Percentiles rank a stretch among this genome's conserved stretches.
Evolutionary conservation across 1,140 invertebrate species (phyloP).

Genomic region (Achroia grisella): DNA sequence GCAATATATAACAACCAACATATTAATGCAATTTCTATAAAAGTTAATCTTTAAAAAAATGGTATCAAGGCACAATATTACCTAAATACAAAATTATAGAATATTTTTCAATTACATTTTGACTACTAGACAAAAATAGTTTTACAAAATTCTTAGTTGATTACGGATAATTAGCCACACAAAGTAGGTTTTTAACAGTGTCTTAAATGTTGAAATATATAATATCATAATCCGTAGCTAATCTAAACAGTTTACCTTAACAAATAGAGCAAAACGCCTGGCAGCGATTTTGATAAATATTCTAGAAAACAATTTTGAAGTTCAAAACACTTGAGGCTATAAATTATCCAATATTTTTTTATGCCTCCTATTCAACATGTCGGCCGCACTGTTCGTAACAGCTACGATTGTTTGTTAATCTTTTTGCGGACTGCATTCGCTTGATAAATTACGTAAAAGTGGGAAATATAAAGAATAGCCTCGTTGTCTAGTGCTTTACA

Average conservation of each 20-base stretch:
- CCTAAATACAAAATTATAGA: too few species aligned
- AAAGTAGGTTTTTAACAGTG: too few species aligned
- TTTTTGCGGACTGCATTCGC: constrained; percentile 11
- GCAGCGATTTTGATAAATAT: background rate
- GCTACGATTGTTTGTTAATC: constrained; percentile 10
- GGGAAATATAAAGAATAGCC: constrained; percentile 11
- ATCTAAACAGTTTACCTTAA: background rate
- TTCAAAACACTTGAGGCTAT: constrained; percentile 3
- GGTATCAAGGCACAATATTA: too few species aligned
- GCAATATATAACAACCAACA: too few species aligned
- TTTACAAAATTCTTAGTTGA: too few species aligned
- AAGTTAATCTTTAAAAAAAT: too few species aligned
- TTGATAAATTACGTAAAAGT: constrained; percentile 24
- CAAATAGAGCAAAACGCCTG: background rate
- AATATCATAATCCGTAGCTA: background rate
- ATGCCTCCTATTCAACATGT: constrained; percentile 5
- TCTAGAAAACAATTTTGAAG: background rate
- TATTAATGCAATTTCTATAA: too few species aligned
- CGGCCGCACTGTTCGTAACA: constrained; percentile 10
- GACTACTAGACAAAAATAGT: too few species aligned
- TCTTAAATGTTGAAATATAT: too few species aligned
- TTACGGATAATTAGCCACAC: too few species aligned
- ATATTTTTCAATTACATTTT: too few species aligned
- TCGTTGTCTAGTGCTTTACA: too few species aligned
- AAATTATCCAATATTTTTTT: constrained; percentile 4